Conservation (phyloP, 2,888 invertebrate species). For the Tiliacea aurago region DNA sequence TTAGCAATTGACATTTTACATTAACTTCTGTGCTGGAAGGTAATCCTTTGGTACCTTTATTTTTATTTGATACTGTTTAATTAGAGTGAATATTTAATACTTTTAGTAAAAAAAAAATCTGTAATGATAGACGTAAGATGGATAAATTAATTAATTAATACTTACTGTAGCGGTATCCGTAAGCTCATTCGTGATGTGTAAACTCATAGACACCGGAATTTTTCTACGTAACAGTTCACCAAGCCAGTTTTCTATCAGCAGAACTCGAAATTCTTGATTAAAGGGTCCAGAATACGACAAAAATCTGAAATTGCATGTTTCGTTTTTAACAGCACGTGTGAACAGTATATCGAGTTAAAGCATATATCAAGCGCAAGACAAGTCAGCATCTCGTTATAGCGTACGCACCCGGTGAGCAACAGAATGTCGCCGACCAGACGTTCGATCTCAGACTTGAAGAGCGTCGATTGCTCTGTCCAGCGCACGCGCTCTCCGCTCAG, state of each 20-base stretch:
- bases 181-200: constrained; percentile 94
- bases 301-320: constrained; percentile 87
- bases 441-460: constrained; percentile 96
- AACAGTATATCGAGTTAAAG: not conserved
- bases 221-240: constrained; percentile 92
- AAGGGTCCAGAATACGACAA: constrained; percentile 97
- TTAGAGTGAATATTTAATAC: not conserved
- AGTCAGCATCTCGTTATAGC: not conserved
- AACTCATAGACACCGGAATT: constrained; percentile 94
- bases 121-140: too few species aligned
- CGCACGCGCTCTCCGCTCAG: constrained; percentile 95
- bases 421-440: constrained; percentile 96
- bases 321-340: not conserved
- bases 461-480: constrained; percentile 96
- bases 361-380: not conserved
- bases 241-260: constrained; percentile 93
- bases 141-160: too few species aligned
- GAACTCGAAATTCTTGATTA: constrained; percentile 95
- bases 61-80: not conserved
- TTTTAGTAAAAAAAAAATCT: not conserved
- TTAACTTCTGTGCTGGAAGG: not conserved
- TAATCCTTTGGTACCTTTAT: not conserved
- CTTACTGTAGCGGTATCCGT: constrained; percentile 94
- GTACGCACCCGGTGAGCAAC: constrained; percentile 92
- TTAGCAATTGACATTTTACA: not conserved